Evolutionary conservation across 53 echinoderm and acorn worm genomes (phyloP).

Genomic region (Luidia sarsii): DNA sequence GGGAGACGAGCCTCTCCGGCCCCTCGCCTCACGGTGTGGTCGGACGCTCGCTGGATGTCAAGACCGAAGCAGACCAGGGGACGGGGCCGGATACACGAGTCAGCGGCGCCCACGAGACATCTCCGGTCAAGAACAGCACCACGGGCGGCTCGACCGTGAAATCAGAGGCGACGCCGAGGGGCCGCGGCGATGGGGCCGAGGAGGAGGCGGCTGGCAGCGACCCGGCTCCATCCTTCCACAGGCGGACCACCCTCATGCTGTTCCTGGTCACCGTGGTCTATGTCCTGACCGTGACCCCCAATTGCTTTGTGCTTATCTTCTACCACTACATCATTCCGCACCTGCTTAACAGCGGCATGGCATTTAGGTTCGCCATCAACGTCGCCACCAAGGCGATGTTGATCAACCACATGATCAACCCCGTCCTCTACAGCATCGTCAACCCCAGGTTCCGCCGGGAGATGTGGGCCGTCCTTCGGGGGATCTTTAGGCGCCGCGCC

Average conservation of each 20-base stretch:
- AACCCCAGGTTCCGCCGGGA: conserved; percentile 30
- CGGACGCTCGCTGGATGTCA: too few species aligned
- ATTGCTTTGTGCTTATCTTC: background rate
- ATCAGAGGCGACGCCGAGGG: too few species aligned
- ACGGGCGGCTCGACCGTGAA: too few species aligned
- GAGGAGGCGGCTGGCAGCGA: too few species aligned
- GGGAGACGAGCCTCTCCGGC: too few species aligned
- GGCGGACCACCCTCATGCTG: conserved; percentile 15
- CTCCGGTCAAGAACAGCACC: too few species aligned
- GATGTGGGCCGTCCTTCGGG: background rate
- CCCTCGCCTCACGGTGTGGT: too few species aligned
- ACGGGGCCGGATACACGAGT: too few species aligned
- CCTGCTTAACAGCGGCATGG: background rate
- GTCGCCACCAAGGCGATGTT: background rate
- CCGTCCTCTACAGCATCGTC: conserved; percentile 35
- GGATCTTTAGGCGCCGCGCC: too few species aligned
- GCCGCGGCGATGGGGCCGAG: too few species aligned
- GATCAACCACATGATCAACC: conserved; percentile 23
- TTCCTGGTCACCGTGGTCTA: conserved; percentile 5
- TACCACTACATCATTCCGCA: background rate
- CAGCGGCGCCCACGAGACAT: too few species aligned
- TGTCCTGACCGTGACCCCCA: background rate
- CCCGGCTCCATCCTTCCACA: background rate
- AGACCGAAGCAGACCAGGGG: too few species aligned
- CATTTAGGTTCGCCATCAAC: background rate